These are phyloP conservation scores for Melieria picta DNA, from an alignment of 2,888 invertebrate genomes.

Conservation along the genomic window DNA sequence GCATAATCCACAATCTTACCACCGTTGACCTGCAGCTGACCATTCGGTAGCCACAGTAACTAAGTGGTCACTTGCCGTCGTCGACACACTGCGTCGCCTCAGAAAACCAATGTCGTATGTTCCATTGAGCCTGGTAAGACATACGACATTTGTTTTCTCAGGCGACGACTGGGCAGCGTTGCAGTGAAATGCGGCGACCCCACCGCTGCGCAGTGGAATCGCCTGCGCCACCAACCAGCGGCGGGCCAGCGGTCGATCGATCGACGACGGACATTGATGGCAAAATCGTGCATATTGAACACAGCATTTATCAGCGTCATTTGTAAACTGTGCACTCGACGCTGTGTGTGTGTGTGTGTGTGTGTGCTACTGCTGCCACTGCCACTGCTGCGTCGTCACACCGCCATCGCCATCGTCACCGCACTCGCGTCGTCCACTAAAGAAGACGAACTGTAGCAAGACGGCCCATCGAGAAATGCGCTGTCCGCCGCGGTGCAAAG, in stretches of 20 bases:
- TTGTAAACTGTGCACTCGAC: constrained; percentile 47
- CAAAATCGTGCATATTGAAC: constrained; percentile 40
- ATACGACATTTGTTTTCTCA: too few species aligned
- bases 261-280: constrained; percentile 29
- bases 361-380: too few species aligned
- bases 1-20: not conserved
- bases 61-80: constrained; percentile 18
- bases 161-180: too few species aligned
- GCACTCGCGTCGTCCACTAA: constrained; percentile 50
- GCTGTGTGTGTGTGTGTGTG: constrained; percentile 26
- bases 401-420: constrained; percentile 33
- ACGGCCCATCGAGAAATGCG: constrained; percentile 51
- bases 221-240: constrained; percentile 10
- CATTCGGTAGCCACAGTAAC: constrained; percentile 14
- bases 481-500: constrained; percentile 48
- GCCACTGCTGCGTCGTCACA: constrained; percentile 5
- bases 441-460: constrained; percentile 33
- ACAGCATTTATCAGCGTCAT: constrained; percentile 53
- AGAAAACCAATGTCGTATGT: too few species aligned
- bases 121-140: too few species aligned
- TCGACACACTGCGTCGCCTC: too few species aligned
- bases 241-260: constrained; percentile 24
- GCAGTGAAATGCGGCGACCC: too few species aligned
- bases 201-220: not conserved
- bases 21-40: too few species aligned